phyloP scores from a whole-genome alignment of 2,888 invertebrate species.

The Syrista parreyssii region DNA sequence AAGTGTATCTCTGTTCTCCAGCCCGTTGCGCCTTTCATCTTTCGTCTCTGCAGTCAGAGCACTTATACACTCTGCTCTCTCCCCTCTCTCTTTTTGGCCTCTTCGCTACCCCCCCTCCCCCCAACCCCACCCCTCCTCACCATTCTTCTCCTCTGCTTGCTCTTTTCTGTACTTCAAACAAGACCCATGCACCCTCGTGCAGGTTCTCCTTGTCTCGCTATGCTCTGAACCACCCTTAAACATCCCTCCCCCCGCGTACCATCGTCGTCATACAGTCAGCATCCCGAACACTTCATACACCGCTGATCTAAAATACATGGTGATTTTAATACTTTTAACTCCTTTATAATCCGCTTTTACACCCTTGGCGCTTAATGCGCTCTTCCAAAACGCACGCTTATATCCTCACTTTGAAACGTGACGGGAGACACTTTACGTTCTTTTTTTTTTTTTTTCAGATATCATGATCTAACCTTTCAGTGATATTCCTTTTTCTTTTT shows the following conservation, averaged over 20 bases:
- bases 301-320: conserved; percentile 51
- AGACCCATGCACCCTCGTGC: not conserved
- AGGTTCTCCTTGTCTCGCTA: conserved; percentile 19
- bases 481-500: no score
- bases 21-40: conserved; percentile 62
- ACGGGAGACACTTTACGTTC: no score
- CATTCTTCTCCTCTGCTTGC: not conserved
- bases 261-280: conserved; percentile 2
- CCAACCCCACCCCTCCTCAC: not conserved
- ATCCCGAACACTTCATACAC: conserved; percentile 4
- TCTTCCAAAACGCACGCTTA: no score
- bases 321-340: conserved; percentile 64
- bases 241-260: conserved; percentile 9
- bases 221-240: conserved; percentile 33
- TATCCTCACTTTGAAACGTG: no score
- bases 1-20: conserved; percentile 59
- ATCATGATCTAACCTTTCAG: no score
- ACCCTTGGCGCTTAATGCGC: no score
- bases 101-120: not conserved
- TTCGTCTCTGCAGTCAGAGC: conserved; percentile 57
- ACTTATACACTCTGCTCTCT: conserved; percentile 58
- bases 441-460: no score
- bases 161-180: not conserved
- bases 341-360: conserved; percentile 58
- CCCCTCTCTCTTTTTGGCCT: conserved; percentile 5